Base-by-base conservation (phyloP, 2,888 invertebrate species). In the Sepioteuthis lessoniana region DNA sequence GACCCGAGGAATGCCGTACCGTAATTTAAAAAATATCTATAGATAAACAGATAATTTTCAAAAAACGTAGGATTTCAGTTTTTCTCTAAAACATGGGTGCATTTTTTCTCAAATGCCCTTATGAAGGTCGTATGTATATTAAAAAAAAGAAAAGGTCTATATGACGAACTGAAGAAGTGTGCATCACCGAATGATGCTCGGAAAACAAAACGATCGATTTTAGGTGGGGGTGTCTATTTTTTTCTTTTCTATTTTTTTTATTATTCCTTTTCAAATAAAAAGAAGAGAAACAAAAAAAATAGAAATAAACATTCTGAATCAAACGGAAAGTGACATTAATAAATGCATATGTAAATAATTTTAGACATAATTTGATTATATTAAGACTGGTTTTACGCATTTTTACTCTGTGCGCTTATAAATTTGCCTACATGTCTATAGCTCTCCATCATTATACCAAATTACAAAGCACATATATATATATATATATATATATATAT, bases 281-380 rank as follows among this genome's bases (percentile, higher is more conserved):
- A 8, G 31, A 60, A n/a, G n/a, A n/a, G 21, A 55, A 55, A 28
- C 16, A 25, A 55, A 55, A 42, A 42, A 7, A 42, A 42, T 7
- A 42, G 42, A 28, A n/a, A 76, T 76, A 76, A 76, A n/a, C n/a
- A 76, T 76, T 76, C 76, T n/a, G 76, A 76, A 76, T 76, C 16
- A 10, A 76, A 76, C 76, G 76, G n/a, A 76, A 76, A 76, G 76
- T 76, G 76, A 76, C 76, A 76, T 76, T 76, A 76, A 76, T 76
- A 76, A 76, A 76, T 76, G 76, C 19, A 76, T 76, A 76, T 76
- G 76, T 76, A 76, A 76, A 76, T 76, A 76, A 76, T 76, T 76
- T n/a, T 3, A 76, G 76, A 76, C 76, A 76, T 76, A 76, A 76
- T 76, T 76, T 35, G 76, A 76, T 76, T 76, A 76, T 16, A n/a